Evolutionary conservation across 2,888 invertebrate species (phyloP), one percentile per base, ranked within the genome.

Genomic region (Meliscaeva auricollis): DNA sequence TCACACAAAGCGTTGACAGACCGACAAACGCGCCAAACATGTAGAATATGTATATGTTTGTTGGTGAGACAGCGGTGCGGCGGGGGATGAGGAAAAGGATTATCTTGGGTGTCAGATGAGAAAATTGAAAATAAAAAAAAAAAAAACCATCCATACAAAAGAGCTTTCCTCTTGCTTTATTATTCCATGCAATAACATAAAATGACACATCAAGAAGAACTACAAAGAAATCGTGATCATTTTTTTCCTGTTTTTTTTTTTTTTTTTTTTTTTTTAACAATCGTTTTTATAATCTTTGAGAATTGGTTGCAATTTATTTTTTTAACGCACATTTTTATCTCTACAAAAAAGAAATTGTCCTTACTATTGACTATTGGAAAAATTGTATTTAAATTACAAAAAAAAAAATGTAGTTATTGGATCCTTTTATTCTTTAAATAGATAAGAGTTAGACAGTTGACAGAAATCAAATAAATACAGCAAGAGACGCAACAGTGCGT

Each of bases 51-150:
- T 1, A 15, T 13, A 8, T 1, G 6, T 7, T 0, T 17, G 4
- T 35, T 1, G 30, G 30, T 46, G 5, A 5, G 4, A 3, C 22
- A 7, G 1, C 3, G 38, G 13, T n/a, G n/a, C n/a, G n/a, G 9
- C 3, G 38, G 38, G 9, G 9, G 9, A 11, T 35, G 35, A n/a
- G 41, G 1, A 26, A 62, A 22, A 41, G 41, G 72, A 73, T 77
- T 77, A 82, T 73, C 72, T 60, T 46, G 50, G 38, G 52, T 78
- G 73, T 62, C 66, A 62, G 50, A 72, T 66, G 46, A 54, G 44
- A 46, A 56, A 56, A 64, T 32, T 54, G 8, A 17, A 70, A 72
- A 76, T 58, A 52, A 66, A 46, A 54, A 74, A 8, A 26, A 20
- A 4, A 54, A 41, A 8, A 58, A n/a, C n/a, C 3, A 6, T 30